A percentile compares a stretch with the other conserved stretches of the same genome.
Conservation (phyloP, 2,888 invertebrate genomes). For the Sinelater perroti region DNA sequence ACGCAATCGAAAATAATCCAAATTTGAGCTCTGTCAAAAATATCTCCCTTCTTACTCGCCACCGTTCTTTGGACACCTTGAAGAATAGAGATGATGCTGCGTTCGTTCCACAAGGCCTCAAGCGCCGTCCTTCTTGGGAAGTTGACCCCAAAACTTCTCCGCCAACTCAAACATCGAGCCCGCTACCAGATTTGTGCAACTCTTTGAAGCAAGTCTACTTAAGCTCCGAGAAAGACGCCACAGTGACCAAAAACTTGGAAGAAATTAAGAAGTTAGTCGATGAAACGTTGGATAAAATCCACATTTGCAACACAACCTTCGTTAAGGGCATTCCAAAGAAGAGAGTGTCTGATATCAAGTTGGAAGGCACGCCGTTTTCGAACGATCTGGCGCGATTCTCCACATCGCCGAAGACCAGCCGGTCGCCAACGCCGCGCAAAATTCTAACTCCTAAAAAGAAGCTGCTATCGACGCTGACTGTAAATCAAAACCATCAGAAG, state of each 20-base stretch:
- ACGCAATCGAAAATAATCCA: background rate
- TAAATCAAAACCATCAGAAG: too few relatives aligned
- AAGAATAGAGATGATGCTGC: background rate
- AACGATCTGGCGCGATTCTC: background rate
- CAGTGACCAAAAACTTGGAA: background rate
- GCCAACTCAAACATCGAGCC: slow-evolving; percentile 14
- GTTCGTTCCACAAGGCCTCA: background rate
- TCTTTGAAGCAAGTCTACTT: slow-evolving; percentile 12
- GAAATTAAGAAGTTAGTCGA: background rate
- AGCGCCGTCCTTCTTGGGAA: slow-evolving; percentile 17
- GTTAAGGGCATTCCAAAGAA: background rate
- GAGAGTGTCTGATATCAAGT: slow-evolving; percentile 16
- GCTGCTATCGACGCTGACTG: background rate
- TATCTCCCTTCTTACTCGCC: background rate
- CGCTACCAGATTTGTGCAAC: background rate
- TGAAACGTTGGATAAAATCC: slow-evolving; percentile 3
- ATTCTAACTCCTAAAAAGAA: slow-evolving; percentile 9
- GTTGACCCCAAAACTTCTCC: slow-evolving; percentile 18
- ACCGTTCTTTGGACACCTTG: slow-evolving; percentile 19
- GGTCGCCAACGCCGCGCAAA: background rate
- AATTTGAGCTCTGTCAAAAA: background rate
- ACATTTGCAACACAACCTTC: background rate
- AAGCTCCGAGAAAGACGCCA: background rate
- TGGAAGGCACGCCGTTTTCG: background rate
- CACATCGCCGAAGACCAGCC: background rate